Evolutionary conservation across 2,113 vertebrate species (phyloP).

Genomic region (Neogobius melanostomus): DNA sequence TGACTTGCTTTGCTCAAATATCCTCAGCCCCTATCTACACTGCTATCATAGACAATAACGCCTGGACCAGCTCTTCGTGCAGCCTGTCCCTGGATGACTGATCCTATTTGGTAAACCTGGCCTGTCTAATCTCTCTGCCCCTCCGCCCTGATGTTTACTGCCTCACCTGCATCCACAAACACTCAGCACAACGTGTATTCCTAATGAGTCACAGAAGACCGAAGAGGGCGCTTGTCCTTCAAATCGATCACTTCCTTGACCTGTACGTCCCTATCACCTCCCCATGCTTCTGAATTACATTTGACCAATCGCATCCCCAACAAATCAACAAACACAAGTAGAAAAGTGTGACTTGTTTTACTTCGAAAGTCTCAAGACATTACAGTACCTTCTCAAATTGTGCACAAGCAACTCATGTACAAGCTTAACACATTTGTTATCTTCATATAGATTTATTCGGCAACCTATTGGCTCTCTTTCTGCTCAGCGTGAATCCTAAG

Average conservation of each 20-base stretch:
- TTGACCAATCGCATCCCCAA: slow-evolving; percentile 32
- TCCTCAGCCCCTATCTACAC: neutral
- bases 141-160: neutral
- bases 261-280: slow-evolving; percentile 22
- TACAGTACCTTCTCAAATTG: neutral
- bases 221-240: slow-evolving; percentile 18
- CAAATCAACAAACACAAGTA: slow-evolving; percentile 18
- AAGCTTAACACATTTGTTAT: neutral
- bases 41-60: neutral
- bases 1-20: neutral
- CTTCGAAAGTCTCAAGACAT: neutral
- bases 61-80: neutral
- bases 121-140: slow-evolving; percentile 27
- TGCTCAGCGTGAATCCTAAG: slow-evolving; percentile 15
- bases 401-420: neutral
- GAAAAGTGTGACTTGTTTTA: slow-evolving; percentile 22
- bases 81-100: slow-evolving; percentile 8
- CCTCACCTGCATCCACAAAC: neutral
- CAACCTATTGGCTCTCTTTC: neutral
- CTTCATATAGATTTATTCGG: slow-evolving; percentile 18
- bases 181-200: slow-evolving; percentile 13
- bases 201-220: slow-evolving; percentile 14
- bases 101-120: slow-evolving; percentile 20
- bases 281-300: slow-evolving; percentile 3
- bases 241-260: slow-evolving; percentile 44